phyloP scores from a whole-genome alignment of 1,140 invertebrate species.

The Dryas iulia region DNA sequence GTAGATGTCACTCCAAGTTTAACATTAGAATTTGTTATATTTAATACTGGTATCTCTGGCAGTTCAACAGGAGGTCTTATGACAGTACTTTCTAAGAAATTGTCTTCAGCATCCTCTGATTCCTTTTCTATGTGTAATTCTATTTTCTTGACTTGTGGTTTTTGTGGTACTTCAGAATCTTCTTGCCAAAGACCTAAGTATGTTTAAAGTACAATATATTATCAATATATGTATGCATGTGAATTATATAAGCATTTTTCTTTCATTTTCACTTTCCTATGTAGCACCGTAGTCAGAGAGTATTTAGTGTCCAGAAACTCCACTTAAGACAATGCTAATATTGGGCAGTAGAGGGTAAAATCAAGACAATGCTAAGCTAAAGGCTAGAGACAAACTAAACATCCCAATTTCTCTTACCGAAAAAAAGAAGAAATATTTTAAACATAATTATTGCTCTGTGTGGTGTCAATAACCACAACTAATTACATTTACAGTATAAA shows the following conservation, averaged over 20 bases:
- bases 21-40: slow-evolving; percentile 47
- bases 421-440: too few species aligned
- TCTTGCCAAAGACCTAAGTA: slow-evolving; percentile 68
- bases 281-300: too few species aligned
- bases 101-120: slow-evolving; percentile 42
- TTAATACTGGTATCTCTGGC: slow-evolving; percentile 67
- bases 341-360: too few species aligned
- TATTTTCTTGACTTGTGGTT: slow-evolving; percentile 39
- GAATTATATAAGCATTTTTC: too few species aligned
- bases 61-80: slow-evolving; percentile 62
- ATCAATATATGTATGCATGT: slow-evolving; percentile 4
- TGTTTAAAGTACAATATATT: background rate
- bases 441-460: too few species aligned
- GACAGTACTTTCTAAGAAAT: slow-evolving; percentile 64
- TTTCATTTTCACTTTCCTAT: too few species aligned
- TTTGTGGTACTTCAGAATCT: slow-evolving; percentile 49
- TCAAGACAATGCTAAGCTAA: too few species aligned
- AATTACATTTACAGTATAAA: background rate
- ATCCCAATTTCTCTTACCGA: too few species aligned
- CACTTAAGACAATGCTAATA: too few species aligned
- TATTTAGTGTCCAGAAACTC: too few species aligned
- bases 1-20: slow-evolving; percentile 71
- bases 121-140: slow-evolving; percentile 39
- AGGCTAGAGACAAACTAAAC: too few species aligned
- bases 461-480: too few species aligned